Conservation (phyloP, 2,797 vertebrate genomes). For the Sebastolobus alascanus region DNA sequence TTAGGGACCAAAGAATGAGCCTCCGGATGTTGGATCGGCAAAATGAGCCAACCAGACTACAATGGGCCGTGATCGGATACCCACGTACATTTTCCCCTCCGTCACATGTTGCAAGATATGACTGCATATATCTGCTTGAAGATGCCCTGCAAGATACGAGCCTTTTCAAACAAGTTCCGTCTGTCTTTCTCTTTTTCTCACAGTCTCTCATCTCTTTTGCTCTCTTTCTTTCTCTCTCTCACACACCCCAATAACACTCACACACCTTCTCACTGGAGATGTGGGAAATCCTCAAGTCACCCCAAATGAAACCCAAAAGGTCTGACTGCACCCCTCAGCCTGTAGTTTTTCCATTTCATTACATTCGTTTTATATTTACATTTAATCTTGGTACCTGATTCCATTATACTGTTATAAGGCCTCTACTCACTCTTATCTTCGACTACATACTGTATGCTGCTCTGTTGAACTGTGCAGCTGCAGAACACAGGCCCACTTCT, state of each 20-base stretch:
- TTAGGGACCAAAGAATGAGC: constrained; percentile 65
- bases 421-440: background rate
- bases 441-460: background rate
- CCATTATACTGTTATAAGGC: background rate
- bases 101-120: constrained; percentile 44
- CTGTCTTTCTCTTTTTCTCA: constrained; percentile 24
- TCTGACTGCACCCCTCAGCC: constrained; percentile 6
- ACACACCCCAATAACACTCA: background rate
- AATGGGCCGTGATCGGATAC: constrained; percentile 52
- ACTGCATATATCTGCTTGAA: constrained; percentile 36
- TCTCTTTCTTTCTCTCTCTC: background rate
- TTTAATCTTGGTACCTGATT: background rate
- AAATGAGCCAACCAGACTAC: constrained; percentile 60
- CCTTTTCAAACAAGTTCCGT: constrained; percentile 32
- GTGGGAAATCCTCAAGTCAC: constrained; percentile 28
- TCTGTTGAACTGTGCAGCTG: background rate
- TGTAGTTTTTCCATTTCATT: constrained; percentile 9
- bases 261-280: constrained; percentile 26
- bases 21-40: constrained; percentile 69
- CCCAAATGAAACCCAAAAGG: constrained; percentile 33
- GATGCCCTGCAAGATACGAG: constrained; percentile 54
- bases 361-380: constrained; percentile 8
- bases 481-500: background rate
- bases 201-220: background rate
- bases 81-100: constrained; percentile 12